These are phyloP conservation scores for Hipposideros armiger DNA, from an alignment of 2,113 vertebrate genomes.

Conservation along the genomic window DNA sequence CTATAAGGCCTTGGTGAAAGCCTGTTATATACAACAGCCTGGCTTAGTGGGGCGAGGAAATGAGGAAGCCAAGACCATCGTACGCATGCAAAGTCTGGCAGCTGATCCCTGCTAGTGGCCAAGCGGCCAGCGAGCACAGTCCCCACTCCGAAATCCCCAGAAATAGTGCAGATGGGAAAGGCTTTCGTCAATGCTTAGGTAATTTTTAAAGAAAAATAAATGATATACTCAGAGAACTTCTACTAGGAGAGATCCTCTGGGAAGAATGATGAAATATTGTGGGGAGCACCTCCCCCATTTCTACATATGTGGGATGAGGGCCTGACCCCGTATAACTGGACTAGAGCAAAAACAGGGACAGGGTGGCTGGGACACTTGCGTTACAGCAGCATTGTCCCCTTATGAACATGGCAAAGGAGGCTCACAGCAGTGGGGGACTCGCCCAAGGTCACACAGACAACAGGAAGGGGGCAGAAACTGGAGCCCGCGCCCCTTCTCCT, in stretches of 20 bases:
- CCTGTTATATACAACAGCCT: not conserved
- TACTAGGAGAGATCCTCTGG: not conserved
- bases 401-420: not conserved
- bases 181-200: not conserved
- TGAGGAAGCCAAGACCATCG: not conserved
- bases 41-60: not conserved
- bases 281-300: not conserved
- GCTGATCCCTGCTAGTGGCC: not conserved
- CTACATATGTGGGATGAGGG: not conserved
- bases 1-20: not conserved
- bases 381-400: not conserved
- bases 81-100: rapidly evolving
- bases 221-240: not conserved
- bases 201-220: slow-evolving; percentile 5
- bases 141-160: not conserved
- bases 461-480: not conserved
- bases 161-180: not conserved
- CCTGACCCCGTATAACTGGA: not conserved
- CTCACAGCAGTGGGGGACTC: not conserved
- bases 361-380: not conserved
- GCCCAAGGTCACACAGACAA: not conserved
- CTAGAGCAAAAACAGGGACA: not conserved
- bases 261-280: not conserved
- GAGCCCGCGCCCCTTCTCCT: not conserved
- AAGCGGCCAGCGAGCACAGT: rapidly evolving